These are phyloP conservation scores for Scolanthus callimorphus DNA, from an alignment of 92 coral and sea anemone species.

Conservation along the genomic window DNA sequence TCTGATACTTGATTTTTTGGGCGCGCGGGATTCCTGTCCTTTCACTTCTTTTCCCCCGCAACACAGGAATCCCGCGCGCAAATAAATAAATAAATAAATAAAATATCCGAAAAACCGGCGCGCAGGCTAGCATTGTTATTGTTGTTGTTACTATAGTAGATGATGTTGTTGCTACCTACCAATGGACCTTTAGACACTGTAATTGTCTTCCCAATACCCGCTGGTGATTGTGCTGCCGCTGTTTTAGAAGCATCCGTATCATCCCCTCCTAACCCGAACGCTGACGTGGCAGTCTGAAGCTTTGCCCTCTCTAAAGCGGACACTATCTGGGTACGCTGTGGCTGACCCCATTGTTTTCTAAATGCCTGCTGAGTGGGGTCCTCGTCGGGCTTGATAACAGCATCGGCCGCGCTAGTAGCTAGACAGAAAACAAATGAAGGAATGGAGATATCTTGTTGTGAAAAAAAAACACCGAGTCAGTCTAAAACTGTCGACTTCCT, in stretches of 20 bases:
- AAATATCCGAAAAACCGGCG: neutral
- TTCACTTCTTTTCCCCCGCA: too few relatives aligned
- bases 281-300: constrained; percentile 82
- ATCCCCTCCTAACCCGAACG: constrained; percentile 42
- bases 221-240: constrained; percentile 24
- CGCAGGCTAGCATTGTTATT: neutral
- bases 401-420: constrained; percentile 87
- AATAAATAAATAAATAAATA: too few relatives aligned
- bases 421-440: too few relatives aligned
- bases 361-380: constrained; percentile 49
- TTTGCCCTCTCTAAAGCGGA: constrained; percentile 81
- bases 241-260: constrained; percentile 46
- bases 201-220: constrained; percentile 28
- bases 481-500: too few relatives aligned
- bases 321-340: constrained; percentile 78
- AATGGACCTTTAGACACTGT: constrained; percentile 6
- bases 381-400: constrained; percentile 70
- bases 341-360: constrained; percentile 92
- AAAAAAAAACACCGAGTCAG: too few relatives aligned
- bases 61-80: too few relatives aligned
- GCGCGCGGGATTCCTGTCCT: too few relatives aligned
- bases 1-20: too few relatives aligned
- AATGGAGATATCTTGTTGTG: too few relatives aligned
- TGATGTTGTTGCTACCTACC: neutral
- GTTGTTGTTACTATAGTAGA: neutral